These are phyloP conservation scores for Glareola pratincola DNA, from an alignment of 2,113 vertebrate species.

Conservation along the genomic window DNA sequence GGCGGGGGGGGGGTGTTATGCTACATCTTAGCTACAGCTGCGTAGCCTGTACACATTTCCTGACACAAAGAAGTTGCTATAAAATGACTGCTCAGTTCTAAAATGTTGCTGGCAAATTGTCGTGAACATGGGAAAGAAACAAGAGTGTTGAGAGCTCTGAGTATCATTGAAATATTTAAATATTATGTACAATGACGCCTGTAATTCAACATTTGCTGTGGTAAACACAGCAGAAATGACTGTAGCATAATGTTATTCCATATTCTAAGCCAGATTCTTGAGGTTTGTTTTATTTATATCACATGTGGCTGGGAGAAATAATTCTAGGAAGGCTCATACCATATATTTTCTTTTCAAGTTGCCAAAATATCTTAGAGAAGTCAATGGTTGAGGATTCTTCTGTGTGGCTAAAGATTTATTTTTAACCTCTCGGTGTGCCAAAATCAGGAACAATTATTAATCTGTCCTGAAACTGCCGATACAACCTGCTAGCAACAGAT, in stretches of 20 bases:
- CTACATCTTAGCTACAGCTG: not conserved
- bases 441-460: conserved; percentile 54
- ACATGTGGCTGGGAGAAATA: conserved; percentile 34
- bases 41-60: not conserved
- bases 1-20: no score
- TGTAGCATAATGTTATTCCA: conserved; percentile 45
- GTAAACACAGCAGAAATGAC: conserved; percentile 42
- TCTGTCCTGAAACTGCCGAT: conserved; percentile 49
- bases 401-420: not conserved
- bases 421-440: conserved; percentile 39
- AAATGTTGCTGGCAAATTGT: conserved; percentile 6
- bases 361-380: conserved; percentile 32
- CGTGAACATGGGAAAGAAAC: not conserved
- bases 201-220: conserved; percentile 42
- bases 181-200: not conserved
- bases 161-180: conserved; percentile 50
- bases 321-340: conserved; percentile 13
- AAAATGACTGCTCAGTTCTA: not conserved
- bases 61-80: not conserved
- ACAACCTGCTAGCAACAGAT: conserved; percentile 68
- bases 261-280: conserved; percentile 58
- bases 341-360: conserved; percentile 26
- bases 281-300: conserved; percentile 59
- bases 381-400: conserved; percentile 2
- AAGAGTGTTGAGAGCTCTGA: conserved; percentile 14